Percentiles rank a stretch among this genome's conserved stretches.
Evolutionary conservation across 1,140 invertebrate genomes (phyloP).

Genomic region (Nebria ingens): DNA sequence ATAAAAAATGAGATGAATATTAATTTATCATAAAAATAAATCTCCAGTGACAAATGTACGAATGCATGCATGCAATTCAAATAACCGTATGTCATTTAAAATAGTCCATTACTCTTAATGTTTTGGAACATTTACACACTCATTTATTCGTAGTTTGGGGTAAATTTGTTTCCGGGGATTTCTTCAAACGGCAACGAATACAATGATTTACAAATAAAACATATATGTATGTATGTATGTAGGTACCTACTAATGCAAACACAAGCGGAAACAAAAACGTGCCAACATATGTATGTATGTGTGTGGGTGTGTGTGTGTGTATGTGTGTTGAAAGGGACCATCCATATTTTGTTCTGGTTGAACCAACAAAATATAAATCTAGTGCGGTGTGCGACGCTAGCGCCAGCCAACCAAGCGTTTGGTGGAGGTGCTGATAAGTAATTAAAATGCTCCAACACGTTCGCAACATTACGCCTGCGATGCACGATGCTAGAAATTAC

Average conservation of each 20-base stretch:
- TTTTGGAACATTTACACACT: neutral
- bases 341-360: neutral
- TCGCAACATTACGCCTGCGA: neutral
- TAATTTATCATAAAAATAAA: no score
- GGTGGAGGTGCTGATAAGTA: neutral
- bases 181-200: neutral
- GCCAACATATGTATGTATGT: neutral
- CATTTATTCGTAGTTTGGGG: no score
- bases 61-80: no score
- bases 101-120: neutral
- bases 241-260: neutral
- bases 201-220: neutral
- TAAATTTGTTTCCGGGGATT: no score
- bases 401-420: neutral
- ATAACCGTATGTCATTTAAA: neutral
- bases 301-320: neutral
- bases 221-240: neutral
- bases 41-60: no score
- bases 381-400: no score
- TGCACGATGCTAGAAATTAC: neutral
- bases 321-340: neutral
- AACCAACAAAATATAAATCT: constrained; percentile 7
- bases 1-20: no score
- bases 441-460: constrained; percentile 3
- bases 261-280: neutral